Evolutionary conservation across 2,888 invertebrate genomes (phyloP).

Genomic region (Cotesia congregata): DNA sequence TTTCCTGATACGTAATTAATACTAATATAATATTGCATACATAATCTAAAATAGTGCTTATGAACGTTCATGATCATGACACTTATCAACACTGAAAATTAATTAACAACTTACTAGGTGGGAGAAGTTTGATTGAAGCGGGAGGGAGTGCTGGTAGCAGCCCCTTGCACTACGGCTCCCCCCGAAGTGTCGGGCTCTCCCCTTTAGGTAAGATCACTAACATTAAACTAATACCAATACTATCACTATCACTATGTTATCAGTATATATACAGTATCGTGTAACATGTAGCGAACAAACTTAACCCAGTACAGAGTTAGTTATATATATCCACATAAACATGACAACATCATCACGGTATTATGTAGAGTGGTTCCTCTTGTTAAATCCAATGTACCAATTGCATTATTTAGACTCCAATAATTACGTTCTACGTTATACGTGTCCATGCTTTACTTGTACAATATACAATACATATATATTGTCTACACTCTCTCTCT

Average conservation of each 20-base stretch:
- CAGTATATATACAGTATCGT: background rate
- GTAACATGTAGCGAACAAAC: background rate
- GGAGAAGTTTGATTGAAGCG: constrained; percentile 67
- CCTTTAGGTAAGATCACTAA: constrained; percentile 71
- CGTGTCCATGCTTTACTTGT: background rate
- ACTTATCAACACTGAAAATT: constrained; percentile 51
- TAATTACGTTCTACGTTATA: constrained; percentile 8
- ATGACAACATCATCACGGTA: constrained; percentile 26
- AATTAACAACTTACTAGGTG: constrained; percentile 63
- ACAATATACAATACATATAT: background rate
- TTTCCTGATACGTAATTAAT: too few species aligned
- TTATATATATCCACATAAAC: constrained; percentile 18
- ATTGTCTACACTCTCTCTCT: background rate
- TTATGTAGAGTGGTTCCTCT: constrained; percentile 18
- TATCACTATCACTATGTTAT: too few species aligned
- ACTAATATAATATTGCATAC: constrained; percentile 10
- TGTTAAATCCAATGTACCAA: constrained; percentile 12
- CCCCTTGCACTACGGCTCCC: constrained; percentile 73
- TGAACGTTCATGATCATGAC: constrained; percentile 34
- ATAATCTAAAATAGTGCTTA: background rate
- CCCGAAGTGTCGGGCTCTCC: constrained; percentile 73
- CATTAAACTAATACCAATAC: constrained; percentile 24
- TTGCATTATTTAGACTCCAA: constrained; percentile 3
- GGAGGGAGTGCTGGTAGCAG: constrained; percentile 73
- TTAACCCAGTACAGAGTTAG: background rate